Evolutionary conservation across 2,888 invertebrate species (phyloP), one percentile per base, ranked within the genome.

Genomic region (Brachylomia viminalis): DNA sequence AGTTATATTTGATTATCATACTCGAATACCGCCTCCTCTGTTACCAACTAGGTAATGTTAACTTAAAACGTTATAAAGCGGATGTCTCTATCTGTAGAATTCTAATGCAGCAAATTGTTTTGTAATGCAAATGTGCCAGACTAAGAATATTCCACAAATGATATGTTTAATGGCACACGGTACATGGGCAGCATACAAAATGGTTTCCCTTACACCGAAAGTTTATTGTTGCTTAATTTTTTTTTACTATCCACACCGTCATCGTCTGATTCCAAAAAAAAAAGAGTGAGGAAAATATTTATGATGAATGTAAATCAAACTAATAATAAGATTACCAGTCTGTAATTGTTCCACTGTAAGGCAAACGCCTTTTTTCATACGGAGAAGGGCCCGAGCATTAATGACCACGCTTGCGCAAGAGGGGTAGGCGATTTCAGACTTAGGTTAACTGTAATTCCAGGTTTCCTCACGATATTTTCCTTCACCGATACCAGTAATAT

Each of bases 21-120:
- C 13, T 30, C 38, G 5, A 17, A 20, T 11, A 52, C 23, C 6
- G 15, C 33, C 13, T 67, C 27, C 33, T 68, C 30, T 59, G 42
- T 67, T 62, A 62, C 13, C 27, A 42, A 30, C 54, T 27, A 49
- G 47, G 23, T 58, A 59, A 65, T 61, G 27, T 66, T 38, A 71
- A 54, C n/a, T 30, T 23, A 54, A 47, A 69, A 81, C 61, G 38
- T 70, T 58, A 68, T 71, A 54, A 66, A 70, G 80, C 84, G 80
- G 76, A 83, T 80, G 72, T 80, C 42, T 84, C 66, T 80, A 76
- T 73, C 54, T 73, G 54, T 76, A 56, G 75, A 82, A 83, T 79
- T 79, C 64, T 74, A 79, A 72, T 84, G 76, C 17, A 56, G 66
- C 42, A 71, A 68, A 71, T 75, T 61, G 67, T 67, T 80, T 71